These are phyloP conservation scores for Furnarius figulus DNA, from an alignment of 2,113 vertebrate species.

Conservation along the genomic window DNA sequence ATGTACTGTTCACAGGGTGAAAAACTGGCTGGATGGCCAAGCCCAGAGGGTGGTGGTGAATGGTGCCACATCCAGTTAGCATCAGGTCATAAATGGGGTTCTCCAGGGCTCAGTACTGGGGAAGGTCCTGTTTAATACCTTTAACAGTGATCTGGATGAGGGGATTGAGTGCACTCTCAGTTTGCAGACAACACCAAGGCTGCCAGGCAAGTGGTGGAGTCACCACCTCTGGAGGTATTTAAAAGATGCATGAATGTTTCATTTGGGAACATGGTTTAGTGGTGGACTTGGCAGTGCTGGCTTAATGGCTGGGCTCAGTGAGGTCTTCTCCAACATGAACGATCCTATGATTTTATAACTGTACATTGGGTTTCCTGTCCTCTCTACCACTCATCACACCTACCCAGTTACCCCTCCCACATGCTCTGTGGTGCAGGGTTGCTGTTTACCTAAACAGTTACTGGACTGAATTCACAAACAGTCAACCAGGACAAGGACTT, in stretches of 20 bases:
- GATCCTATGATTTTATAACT: background rate
- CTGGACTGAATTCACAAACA: background rate
- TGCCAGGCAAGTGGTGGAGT: background rate
- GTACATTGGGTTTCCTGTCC: background rate
- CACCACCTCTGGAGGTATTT: background rate
- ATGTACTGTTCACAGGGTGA: background rate
- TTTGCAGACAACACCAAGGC: background rate
- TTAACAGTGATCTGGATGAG: background rate
- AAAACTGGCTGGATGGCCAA: background rate
- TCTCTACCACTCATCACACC: fast-evolving
- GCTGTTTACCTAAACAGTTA: background rate
- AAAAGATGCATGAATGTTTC: background rate
- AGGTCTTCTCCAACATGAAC: background rate
- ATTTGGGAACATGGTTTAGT: background rate
- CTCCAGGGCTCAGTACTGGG: background rate
- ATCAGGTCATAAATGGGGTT: background rate
- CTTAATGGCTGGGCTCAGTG: background rate
- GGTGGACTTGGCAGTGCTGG: background rate
- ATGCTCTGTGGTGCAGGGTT: fast-evolving
- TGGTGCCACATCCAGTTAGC: background rate
- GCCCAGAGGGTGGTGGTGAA: background rate
- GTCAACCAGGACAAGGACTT: background rate
- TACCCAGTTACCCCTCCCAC: background rate
- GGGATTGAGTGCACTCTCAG: background rate
- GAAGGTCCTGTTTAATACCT: background rate